Evolutionary conservation across 2,797 vertebrate species (phyloP).

Genomic region (Microcaecilia unicolor): DNA sequence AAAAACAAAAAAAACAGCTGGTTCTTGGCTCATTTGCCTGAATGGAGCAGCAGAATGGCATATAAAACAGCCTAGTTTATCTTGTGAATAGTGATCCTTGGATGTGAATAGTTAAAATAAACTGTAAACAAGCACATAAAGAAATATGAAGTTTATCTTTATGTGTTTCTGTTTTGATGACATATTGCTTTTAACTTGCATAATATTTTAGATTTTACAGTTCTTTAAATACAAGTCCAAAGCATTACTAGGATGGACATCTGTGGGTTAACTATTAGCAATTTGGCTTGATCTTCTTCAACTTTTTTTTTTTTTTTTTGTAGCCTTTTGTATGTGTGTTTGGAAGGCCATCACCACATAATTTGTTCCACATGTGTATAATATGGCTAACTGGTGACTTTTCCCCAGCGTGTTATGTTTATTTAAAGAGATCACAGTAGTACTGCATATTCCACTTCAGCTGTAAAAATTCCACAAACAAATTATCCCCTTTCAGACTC

Average conservation of each 20-base stretch:
- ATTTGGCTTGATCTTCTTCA: conserved; percentile 8
- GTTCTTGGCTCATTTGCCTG: too few species aligned
- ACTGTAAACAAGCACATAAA: not conserved
- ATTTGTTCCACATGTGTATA: conserved; percentile 10
- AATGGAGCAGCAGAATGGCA: not conserved
- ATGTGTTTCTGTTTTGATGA: not conserved
- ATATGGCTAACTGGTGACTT: not conserved
- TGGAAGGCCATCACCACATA: not conserved
- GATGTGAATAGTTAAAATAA: too few species aligned
- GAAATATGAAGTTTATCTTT: not conserved
- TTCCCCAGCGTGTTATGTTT: not conserved
- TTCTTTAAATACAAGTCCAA: not conserved
- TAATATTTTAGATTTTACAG: too few species aligned
- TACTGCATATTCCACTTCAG: not conserved
- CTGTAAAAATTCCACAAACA: too few species aligned
- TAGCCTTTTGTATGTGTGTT: not conserved
- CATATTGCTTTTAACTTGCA: not conserved
- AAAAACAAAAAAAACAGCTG: too few species aligned
- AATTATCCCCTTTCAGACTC: too few species aligned
- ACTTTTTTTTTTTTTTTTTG: too few species aligned
- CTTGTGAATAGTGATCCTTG: not conserved
- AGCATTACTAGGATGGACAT: not conserved
- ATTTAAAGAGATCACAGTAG: conserved; percentile 6
- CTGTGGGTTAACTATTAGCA: not conserved
- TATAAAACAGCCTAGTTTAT: not conserved